Percentiles rank a stretch among this genome's conserved stretches.
Conservation (phyloP, 2,797 vertebrate species). For the Gambelia wislizenii region DNA sequence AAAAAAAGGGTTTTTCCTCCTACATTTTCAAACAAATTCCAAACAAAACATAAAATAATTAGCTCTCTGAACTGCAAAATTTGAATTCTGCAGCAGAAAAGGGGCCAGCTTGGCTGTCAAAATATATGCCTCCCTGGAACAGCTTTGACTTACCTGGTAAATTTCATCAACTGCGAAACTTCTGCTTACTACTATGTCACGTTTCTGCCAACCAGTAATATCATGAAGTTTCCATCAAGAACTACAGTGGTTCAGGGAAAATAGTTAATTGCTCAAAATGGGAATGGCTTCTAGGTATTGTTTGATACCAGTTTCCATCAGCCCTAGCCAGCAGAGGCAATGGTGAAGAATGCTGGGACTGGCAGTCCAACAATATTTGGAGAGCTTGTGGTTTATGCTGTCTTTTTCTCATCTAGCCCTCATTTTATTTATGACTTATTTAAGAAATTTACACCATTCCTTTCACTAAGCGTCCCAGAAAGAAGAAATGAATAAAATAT, state of each 20-base stretch:
- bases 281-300: background rate
- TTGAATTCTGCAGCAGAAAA: fast-evolving
- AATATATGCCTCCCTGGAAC: background rate
- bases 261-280: background rate
- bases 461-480: background rate
- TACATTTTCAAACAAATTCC: background rate
- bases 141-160: background rate
- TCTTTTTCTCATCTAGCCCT: background rate
- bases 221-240: background rate
- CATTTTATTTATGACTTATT: background rate
- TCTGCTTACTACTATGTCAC: background rate
- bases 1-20: background rate
- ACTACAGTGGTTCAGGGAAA: background rate
- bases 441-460: background rate
- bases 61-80: slow-evolving; percentile 34
- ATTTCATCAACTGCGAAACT: background rate
- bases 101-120: fast-evolving
- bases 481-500: background rate
- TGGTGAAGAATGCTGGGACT: background rate
- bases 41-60: background rate
- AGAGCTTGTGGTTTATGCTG: background rate
- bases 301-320: background rate
- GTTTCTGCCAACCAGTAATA: background rate
- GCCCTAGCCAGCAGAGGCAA: background rate
- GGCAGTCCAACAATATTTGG: background rate